Conservation (phyloP, 2,113 vertebrate genomes). For the Spea multiplicata region DNA sequence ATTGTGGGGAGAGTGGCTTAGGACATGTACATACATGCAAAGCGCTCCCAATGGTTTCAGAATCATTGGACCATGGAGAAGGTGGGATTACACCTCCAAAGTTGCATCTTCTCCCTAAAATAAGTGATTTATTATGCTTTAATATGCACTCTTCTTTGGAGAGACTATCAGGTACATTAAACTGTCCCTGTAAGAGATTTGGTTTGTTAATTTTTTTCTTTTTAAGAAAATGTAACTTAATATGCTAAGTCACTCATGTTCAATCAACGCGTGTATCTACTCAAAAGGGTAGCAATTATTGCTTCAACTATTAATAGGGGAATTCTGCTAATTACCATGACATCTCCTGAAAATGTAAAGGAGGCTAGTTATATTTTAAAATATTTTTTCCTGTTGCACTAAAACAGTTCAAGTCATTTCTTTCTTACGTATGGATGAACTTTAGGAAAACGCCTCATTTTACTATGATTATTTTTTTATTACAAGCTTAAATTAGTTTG, state of each 20-base stretch:
- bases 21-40: too few species aligned
- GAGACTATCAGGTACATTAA: too few species aligned
- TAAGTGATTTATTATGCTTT: too few species aligned
- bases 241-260: slow-evolving; percentile 13
- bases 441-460: background rate
- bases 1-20: too few species aligned
- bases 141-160: too few species aligned
- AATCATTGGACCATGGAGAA: too few species aligned
- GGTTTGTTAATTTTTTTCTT: background rate
- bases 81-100: too few species aligned
- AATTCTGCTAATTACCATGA: slow-evolving; percentile 31
- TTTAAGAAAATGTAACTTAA: slow-evolving; percentile 20
- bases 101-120: too few species aligned
- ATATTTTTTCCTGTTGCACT: slow-evolving; percentile 32
- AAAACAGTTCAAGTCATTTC: slow-evolving; percentile 31
- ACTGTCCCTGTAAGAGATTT: too few species aligned
- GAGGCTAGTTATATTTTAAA: slow-evolving; percentile 20
- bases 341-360: slow-evolving; percentile 15
- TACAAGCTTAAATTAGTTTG: background rate
- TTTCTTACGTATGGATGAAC: slow-evolving; percentile 4
- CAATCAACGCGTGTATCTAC: slow-evolving; percentile 19
- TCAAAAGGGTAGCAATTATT: slow-evolving; percentile 35
- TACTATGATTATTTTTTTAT: background rate
- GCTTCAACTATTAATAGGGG: slow-evolving; percentile 38
- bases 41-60: too few species aligned